Conservation (phyloP, 2,113 vertebrate genomes). For the Protobothrops flavoviridis region DNA sequence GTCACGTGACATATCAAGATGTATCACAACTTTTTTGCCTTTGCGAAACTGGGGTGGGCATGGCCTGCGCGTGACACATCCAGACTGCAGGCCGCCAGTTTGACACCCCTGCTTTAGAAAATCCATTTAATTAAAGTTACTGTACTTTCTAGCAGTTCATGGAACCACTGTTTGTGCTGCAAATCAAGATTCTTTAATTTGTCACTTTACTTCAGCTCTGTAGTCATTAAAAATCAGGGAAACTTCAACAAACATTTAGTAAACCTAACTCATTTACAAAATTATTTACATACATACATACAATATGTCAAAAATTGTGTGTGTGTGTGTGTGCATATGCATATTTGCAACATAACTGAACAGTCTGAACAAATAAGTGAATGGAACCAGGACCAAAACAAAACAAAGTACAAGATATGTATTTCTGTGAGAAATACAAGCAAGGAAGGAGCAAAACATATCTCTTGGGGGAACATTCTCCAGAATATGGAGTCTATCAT, state of each 20-base stretch:
- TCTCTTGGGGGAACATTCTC: not conserved
- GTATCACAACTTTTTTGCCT: no score
- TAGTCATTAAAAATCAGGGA: not conserved
- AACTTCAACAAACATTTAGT: slow-evolving; percentile 24
- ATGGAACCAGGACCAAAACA: not conserved
- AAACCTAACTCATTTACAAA: not conserved
- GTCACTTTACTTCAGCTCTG: not conserved
- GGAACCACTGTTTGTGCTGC: slow-evolving; percentile 4
- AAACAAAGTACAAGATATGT: no score
- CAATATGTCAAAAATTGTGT: not conserved
- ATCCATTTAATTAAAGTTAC: slow-evolving; percentile 18
- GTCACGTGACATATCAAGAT: no score
- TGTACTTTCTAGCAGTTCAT: slow-evolving; percentile 10
- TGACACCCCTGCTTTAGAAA: not conserved
- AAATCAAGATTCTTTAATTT: not conserved
- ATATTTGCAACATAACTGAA: not conserved
- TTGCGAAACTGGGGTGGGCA: no score
- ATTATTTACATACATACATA: not conserved
- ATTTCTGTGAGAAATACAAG: no score
- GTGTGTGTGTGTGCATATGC: not conserved
- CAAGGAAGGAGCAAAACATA: not conserved
- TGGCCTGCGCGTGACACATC: no score
- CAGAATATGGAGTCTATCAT: not conserved
- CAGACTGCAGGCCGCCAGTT: no score
- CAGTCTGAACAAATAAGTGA: not conserved